Evolutionary conservation across 2,113 vertebrate species (phyloP).

Genomic region (Trochalopteron elliotii): DNA sequence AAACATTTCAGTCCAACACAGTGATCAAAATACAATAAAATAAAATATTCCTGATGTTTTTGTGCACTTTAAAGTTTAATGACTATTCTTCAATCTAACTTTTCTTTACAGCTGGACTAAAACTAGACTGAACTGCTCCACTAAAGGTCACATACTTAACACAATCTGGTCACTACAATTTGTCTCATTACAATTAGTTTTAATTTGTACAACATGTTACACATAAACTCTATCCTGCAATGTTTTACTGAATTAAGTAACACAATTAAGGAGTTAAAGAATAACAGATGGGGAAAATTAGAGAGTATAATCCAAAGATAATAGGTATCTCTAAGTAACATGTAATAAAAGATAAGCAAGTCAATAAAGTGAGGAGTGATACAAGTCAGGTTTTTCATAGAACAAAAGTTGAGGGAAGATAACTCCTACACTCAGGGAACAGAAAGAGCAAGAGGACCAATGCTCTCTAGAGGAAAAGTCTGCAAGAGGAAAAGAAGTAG

Average conservation of each 20-base stretch:
- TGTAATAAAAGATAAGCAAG: neutral
- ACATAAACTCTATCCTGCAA: neutral
- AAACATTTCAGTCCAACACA: neutral
- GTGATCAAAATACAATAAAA: neutral
- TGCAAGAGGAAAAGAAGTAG: neutral
- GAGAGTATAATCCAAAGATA: neutral
- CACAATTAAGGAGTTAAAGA: conserved; percentile 31
- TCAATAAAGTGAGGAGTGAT: neutral
- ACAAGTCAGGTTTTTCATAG: neutral
- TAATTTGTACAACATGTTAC: conserved; percentile 31
- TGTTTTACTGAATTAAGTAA: conserved; percentile 15
- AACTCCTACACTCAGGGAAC: neutral
- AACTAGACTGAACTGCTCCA: neutral
- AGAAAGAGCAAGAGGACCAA: neutral
- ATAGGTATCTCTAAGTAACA: neutral
- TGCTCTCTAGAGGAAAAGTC: neutral
- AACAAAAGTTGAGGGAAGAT: neutral
- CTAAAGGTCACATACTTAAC: neutral
- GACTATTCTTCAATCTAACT: neutral
- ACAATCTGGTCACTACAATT: conserved; percentile 14
- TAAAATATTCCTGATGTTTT: neutral
- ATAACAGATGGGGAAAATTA: conserved; percentile 8
- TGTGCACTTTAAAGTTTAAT: neutral
- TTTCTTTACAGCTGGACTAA: neutral
- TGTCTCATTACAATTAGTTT: conserved; percentile 33